A percentile compares a stretch with the other conserved stretches of the same genome.
phyloP scores from a whole-genome alignment of 2,797 vertebrate species.

The Hippocampus kuda region DNA sequence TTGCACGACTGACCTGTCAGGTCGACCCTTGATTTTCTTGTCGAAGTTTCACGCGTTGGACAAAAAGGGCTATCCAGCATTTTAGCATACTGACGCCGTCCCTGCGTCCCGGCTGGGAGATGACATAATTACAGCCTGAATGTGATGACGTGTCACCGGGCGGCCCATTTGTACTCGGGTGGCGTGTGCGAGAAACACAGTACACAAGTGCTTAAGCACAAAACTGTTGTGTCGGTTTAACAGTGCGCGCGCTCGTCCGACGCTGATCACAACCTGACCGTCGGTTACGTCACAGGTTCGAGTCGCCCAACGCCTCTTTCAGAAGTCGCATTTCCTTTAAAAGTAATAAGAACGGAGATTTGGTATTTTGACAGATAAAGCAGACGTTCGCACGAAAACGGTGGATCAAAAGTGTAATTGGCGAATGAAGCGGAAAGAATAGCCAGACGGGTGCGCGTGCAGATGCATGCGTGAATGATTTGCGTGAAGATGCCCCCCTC shows the following conservation, averaged over 20 bases:
- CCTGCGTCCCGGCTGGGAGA: background rate
- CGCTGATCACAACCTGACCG: background rate
- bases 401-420: background rate
- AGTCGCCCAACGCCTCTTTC: background rate
- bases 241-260: background rate
- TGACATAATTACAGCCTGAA: conserved; percentile 9
- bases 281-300: background rate
- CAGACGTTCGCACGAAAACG: background rate
- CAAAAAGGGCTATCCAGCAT: background rate
- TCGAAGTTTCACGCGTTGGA: conserved; percentile 1
- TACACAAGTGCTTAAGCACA: background rate
- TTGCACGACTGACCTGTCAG: conserved; percentile 5
- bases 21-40: conserved; percentile 1
- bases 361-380: background rate
- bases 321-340: background rate
- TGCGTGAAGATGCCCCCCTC: no score
- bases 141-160: background rate
- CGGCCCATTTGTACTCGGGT: background rate
- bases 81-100: conserved; percentile 5
- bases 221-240: background rate
- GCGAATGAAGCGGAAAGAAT: no score
- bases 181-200: conserved; percentile 6
- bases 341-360: background rate
- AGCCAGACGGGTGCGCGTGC: no score
- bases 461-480: background rate